A percentile compares a stretch with the other conserved stretches of the same genome.
Evolutionary conservation across 2,113 vertebrate species (phyloP).

Genomic region (Hippocampus abdominalis): DNA sequence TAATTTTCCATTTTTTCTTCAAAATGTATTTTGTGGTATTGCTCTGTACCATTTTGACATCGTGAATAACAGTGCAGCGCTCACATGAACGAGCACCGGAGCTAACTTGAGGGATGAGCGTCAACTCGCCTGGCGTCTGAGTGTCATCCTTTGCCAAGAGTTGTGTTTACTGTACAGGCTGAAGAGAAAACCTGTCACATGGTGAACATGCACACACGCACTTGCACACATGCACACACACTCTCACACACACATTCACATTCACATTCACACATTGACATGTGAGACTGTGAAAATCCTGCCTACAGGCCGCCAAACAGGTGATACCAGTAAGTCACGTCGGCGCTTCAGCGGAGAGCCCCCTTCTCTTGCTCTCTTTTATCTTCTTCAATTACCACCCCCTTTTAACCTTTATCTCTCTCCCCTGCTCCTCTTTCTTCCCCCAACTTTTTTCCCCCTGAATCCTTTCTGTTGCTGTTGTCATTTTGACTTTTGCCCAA

Average conservation of each 20-base stretch:
- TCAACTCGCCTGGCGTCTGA: not conserved
- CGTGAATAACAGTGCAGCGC: not conserved
- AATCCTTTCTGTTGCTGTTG: slow-evolving; percentile 9
- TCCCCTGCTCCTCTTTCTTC: not conserved
- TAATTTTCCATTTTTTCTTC: not conserved
- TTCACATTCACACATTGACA: slow-evolving; percentile 32
- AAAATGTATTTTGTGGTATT: slow-evolving; percentile 4
- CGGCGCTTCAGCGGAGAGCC: slow-evolving; percentile 28
- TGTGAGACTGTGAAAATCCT: slow-evolving; percentile 48
- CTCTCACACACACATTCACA: slow-evolving; percentile 15
- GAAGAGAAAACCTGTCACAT: slow-evolving; percentile 40
- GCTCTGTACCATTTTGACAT: not conserved
- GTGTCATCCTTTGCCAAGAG: slow-evolving; percentile 25
- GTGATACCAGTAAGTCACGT: slow-evolving; percentile 50
- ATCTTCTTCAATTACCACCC: slow-evolving; percentile 20
- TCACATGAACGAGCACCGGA: not conserved
- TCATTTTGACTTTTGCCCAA: slow-evolving; percentile 11
- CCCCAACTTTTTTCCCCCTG: not conserved
- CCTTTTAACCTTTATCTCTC: slow-evolving; percentile 1
- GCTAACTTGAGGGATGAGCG: slow-evolving; percentile 19
- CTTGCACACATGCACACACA: not conserved
- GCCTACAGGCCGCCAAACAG: slow-evolving; percentile 57
- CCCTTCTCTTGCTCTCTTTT: slow-evolving; percentile 24
- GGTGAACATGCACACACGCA: not conserved
- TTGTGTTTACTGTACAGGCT: slow-evolving; percentile 30